Evolutionary conservation across 2,888 invertebrate genomes (phyloP), one percentile per base, ranked within the genome.

Genomic region (Tolmerus cingulatus): DNA sequence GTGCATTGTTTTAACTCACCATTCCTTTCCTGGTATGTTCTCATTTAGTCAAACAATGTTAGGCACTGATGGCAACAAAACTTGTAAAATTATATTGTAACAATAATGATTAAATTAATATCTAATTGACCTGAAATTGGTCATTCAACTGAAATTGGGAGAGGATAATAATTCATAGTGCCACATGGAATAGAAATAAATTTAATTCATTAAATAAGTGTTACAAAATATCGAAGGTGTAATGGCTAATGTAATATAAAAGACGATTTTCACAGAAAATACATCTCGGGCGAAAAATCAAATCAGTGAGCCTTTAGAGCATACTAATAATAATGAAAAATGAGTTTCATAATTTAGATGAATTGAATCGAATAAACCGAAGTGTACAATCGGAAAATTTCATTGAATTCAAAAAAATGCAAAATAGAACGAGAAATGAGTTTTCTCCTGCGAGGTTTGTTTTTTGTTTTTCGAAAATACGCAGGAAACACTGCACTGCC

Each of bases 201-300:
- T 77, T 86, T 86, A 55, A 77, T 86, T 46, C 76, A 76, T 76
- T 86, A 86, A 86, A 76, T 86, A 51, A 77, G 27, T 55, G 55
- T 77, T 55, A 37, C 55, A 77, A 51, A 74, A 46, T 77, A 86
- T 76, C 19, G 76, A 77, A 57, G 34, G 55, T 51, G 34, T 40
- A 86, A 86, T 86, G 74, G 51, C 76, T 84, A 84, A 77, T 51
- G 46, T 74, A 86, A 46, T 74, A 74, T 86, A 86, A 74, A 16
- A 51, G 86, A 86, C 40, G 86, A 86, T 86, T 86, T 86, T 86
- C 86, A 86, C 86, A 86, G 86, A 86, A 86, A 86, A 86, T 77
- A 23, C 77, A 57, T 86, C 86, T 77, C 27, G 74, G 23, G 23
- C 37, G 37, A 86, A 79, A 74, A 74, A 57, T 34, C 43, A 57